These are phyloP conservation scores for Drepana arcuata DNA, from an alignment of 1,140 invertebrate species.

Conservation along the genomic window DNA sequence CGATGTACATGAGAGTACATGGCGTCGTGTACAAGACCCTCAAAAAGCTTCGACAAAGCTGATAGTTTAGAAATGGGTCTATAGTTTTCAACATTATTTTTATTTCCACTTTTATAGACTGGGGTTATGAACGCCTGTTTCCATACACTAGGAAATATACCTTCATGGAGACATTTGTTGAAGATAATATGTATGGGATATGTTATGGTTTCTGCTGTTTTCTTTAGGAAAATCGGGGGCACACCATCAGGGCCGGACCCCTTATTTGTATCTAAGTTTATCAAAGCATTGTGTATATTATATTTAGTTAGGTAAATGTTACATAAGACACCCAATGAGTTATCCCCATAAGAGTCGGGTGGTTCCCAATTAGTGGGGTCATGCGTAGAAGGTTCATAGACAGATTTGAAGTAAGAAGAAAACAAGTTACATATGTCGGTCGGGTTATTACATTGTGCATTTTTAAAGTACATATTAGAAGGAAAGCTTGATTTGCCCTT, in stretches of 20 bases:
- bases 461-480: not conserved
- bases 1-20: no score
- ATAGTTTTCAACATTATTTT: no score
- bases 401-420: not conserved
- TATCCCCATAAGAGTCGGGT: no score
- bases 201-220: not conserved
- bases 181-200: constrained; percentile 1
- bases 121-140: constrained; percentile 1
- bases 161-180: constrained; percentile 3
- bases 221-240: constrained; percentile 1
- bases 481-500: constrained; percentile 2
- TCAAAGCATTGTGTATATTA: not conserved
- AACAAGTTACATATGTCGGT: not conserved
- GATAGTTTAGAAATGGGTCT: no score
- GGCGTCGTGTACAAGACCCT: no score
- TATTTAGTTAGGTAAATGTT: no score
- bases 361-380: no score
- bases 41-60: no score
- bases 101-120: no score
- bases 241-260: constrained; percentile 1
- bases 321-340: no score
- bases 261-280: not conserved
- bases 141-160: constrained; percentile 1
- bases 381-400: not conserved
- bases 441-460: not conserved